Conservation (phyloP, 2,113 vertebrate genomes). For the Stigmatopora nigra region DNA sequence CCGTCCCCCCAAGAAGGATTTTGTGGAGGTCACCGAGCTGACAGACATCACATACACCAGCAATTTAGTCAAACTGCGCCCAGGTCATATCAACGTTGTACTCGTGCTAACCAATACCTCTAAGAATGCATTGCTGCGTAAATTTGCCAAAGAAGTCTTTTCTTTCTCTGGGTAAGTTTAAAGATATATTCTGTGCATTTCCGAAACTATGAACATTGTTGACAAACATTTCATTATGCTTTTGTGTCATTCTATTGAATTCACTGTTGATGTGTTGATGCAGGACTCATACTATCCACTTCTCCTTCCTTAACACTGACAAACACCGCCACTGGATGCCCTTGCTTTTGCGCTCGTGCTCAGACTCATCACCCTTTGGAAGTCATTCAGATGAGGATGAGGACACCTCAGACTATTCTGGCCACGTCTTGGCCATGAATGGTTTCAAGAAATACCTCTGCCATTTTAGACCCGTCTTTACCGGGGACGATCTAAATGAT, state of each 20-base stretch:
- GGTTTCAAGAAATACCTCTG: constrained; percentile 96
- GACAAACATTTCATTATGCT: neutral
- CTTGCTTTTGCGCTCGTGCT: constrained; percentile 72
- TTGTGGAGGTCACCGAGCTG: constrained; percentile 91
- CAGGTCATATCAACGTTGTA: constrained; percentile 88
- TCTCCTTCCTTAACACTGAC: constrained; percentile 92
- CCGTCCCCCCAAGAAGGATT: constrained; percentile 84
- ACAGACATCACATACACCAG: constrained; percentile 87
- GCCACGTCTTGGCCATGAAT: constrained; percentile 87
- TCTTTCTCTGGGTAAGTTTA: constrained; percentile 79
- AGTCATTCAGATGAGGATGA: constrained; percentile 66
- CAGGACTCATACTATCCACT: constrained; percentile 85
- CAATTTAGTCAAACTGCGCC: constrained; percentile 85
- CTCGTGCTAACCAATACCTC: constrained; percentile 83
- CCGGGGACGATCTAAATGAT: constrained; percentile 66
- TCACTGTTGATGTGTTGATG: neutral
- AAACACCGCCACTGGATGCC: constrained; percentile 88
- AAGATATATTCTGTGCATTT: neutral
- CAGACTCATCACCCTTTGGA: constrained; percentile 60
- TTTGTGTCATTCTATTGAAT: neutral
- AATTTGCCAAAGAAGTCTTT: constrained; percentile 89
- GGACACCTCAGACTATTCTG: constrained; percentile 78
- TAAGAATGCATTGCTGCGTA: constrained; percentile 81
- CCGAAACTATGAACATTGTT: neutral
- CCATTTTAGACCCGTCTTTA: constrained; percentile 83